These are phyloP conservation scores for Aurelia aurita DNA, from an alignment of 30 jellyfish, hydroid and myxozoan genomes.

Conservation along the genomic window DNA sequence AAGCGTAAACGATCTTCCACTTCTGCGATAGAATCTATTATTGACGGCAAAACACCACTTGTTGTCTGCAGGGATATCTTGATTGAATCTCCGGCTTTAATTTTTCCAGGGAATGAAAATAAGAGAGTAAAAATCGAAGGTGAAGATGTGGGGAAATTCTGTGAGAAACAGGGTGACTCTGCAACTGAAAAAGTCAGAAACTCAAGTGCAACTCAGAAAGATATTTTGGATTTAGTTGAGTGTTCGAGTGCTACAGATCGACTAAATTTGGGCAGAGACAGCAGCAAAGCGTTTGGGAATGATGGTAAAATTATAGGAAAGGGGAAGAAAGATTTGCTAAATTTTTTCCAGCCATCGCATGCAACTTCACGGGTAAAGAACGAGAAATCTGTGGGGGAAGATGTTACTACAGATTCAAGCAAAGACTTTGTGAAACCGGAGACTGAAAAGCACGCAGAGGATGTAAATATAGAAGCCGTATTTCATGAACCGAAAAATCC, in stretches of 20 bases:
- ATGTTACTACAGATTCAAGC: too few species aligned
- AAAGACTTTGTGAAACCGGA: too few species aligned
- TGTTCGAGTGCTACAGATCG: background rate
- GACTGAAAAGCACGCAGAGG: too few species aligned
- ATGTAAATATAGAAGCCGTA: background rate
- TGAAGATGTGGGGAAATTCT: too few species aligned
- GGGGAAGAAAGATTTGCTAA: too few species aligned
- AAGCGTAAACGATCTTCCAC: slow-evolving; percentile 5
- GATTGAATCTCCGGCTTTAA: slow-evolving; percentile 12
- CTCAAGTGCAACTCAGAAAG: background rate
- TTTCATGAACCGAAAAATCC: background rate
- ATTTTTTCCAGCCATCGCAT: too few species aligned
- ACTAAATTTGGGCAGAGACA: too few species aligned
- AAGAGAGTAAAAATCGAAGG: slow-evolving; percentile 9
- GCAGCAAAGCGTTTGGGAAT: too few species aligned
- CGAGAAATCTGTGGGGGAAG: too few species aligned
- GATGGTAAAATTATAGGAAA: too few species aligned
- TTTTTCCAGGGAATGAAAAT: background rate
- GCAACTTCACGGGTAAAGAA: too few species aligned
- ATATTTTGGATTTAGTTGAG: background rate
- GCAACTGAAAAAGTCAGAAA: background rate
- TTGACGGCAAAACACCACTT: background rate
- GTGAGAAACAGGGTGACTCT: too few species aligned
- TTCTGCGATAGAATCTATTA: background rate
- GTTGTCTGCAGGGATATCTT: slow-evolving; percentile 5